Evolutionary conservation across 2,113 vertebrate genomes (phyloP), one percentile per base, ranked within the genome.

Genomic region (Petrocephalus zakoni): DNA sequence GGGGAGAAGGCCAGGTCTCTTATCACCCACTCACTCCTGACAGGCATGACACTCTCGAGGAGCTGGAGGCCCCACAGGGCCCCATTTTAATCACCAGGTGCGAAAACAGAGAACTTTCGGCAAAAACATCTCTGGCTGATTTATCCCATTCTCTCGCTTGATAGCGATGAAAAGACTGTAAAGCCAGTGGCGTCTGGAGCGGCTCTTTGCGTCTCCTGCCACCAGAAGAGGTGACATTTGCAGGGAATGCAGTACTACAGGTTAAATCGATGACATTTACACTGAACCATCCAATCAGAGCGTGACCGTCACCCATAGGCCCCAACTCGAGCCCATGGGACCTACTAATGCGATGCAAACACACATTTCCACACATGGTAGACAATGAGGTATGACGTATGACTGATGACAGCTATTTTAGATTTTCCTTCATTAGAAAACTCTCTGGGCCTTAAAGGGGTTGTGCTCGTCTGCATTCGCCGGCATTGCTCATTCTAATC

Each of bases 161-260:
- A 85, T 51, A 17, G 51, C 19, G 22, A 85, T 53, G 21, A 85
- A 11, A 29, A 13, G 46, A 49, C 81, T 83, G 8, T 49, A 55
- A 84, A 51, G 2, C 84, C 51, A 53, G 25, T 55, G 51, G 22
- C 17, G 25, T 53, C 13, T 85, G 22, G 37, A 47, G 81, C 8
- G 19, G 84, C 51, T n/a, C n/a, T 51, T 19, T 25, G 3, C 51
- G 8, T 9, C 17, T 19, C 56, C 84, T 25, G 86, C 21, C 55
- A n/a, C 9, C 56, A 61, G 53, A 56, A 83, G 75, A 29, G 75
- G 52, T 56, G 51, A 82, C 72, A 88, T 56, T 88, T 61, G 19
- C 56, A 13, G 37, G 34, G 4, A 58, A 68, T 29, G 61, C 61
- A 29, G 61, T 68, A 78, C 72, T 37, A 78, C 72, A 42, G 34